These are phyloP conservation scores for Hemiprocne comata DNA, from an alignment of 2,113 vertebrate genomes.

Conservation along the genomic window DNA sequence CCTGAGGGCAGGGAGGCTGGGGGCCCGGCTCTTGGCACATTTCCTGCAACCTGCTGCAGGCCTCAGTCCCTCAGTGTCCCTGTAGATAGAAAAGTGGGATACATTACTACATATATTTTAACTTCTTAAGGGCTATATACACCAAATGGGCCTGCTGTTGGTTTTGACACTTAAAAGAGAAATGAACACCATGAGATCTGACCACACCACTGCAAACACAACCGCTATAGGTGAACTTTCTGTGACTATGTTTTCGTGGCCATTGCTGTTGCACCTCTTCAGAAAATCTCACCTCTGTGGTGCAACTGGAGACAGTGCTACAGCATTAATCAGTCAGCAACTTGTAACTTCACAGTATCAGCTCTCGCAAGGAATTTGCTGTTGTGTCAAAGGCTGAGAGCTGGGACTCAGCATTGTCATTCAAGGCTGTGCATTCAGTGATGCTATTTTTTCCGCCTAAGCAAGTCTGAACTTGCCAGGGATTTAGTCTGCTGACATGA, in stretches of 20 bases:
- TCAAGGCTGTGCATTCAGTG: not conserved
- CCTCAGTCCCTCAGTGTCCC: not conserved
- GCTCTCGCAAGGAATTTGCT: not conserved
- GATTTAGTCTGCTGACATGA: slow-evolving; percentile 15
- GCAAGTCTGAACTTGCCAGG: slow-evolving; percentile 35
- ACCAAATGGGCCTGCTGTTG: not conserved
- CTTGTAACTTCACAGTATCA: not conserved
- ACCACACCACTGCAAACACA: not conserved
- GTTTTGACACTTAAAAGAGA: not conserved
- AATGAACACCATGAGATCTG: not conserved
- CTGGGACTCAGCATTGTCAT: not conserved
- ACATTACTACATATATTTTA: not conserved
- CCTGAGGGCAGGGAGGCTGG: too few relatives aligned
- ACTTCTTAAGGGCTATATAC: not conserved
- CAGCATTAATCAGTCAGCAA: slow-evolving; percentile 7
- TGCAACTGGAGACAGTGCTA: not conserved
- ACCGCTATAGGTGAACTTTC: not conserved
- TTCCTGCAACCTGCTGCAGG: not conserved
- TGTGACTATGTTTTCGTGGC: not conserved
- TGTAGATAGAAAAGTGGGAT: not conserved
- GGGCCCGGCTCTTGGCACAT: not conserved
- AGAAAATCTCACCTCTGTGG: not conserved
- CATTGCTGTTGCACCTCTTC: not conserved
- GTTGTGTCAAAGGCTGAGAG: not conserved
- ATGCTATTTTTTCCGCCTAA: slow-evolving; percentile 25